Conservation (phyloP, 2,797 vertebrate species). For the Nannoperca obscura region DNA sequence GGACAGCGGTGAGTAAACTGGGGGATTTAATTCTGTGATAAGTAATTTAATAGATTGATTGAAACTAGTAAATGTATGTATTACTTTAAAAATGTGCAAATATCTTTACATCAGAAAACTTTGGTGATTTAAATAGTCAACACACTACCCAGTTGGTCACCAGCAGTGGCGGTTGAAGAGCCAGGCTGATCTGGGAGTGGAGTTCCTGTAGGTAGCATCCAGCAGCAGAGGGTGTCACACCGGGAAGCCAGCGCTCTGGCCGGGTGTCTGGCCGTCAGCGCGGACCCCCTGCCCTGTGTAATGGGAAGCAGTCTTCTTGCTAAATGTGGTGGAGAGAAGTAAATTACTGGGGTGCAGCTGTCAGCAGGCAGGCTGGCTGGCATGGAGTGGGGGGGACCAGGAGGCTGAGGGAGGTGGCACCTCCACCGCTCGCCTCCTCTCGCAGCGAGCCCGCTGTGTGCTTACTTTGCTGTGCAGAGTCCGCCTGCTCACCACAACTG, state of each 20-base stretch:
- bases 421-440: conserved; percentile 87
- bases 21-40: background rate
- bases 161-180: conserved; percentile 45
- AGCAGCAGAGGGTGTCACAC: conserved; percentile 78
- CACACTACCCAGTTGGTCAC: conserved; percentile 27
- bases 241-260: conserved; percentile 72
- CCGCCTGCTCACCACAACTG: conserved; percentile 90
- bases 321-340: conserved; percentile 97
- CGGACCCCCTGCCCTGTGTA: conserved; percentile 87
- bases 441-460: conserved; percentile 91
- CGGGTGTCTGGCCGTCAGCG: conserved; percentile 80
- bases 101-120: conserved; percentile 8
- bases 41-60: conserved; percentile 9
- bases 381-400: conserved; percentile 71
- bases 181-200: conserved; percentile 27
- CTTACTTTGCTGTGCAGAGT: conserved; percentile 95
- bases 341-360: conserved; percentile 94
- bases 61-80: background rate
- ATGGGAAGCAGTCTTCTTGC: conserved; percentile 91
- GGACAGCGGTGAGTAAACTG: background rate
- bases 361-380: conserved; percentile 83
- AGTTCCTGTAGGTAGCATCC: conserved; percentile 70
- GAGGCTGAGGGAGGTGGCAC: conserved; percentile 86
- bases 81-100: background rate
- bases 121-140: conserved; percentile 5